A percentile compares a stretch with the other conserved stretches of the same genome.
phyloP scores from a whole-genome alignment of 2,797 vertebrate species.

The Vespertilio murinus region DNA sequence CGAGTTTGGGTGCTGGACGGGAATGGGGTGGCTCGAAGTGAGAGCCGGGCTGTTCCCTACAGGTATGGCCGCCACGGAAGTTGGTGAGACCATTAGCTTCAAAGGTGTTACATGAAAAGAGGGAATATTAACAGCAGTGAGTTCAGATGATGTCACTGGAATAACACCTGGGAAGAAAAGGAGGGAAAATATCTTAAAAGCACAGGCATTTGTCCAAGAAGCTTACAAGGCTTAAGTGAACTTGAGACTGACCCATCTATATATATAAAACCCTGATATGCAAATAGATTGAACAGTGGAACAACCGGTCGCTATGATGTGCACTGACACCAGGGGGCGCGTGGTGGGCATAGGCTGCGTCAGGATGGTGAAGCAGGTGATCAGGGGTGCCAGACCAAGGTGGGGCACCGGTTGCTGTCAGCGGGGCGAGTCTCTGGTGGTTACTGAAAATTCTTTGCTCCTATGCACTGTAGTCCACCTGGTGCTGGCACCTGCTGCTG shows the following conservation, averaged over 20 bases:
- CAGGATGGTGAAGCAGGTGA: too few relatives aligned
- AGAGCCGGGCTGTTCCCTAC: constrained; percentile 79
- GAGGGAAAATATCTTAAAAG: constrained; percentile 8
- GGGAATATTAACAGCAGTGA: constrained; percentile 83
- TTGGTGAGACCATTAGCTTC: constrained; percentile 85
- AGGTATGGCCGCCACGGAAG: constrained; percentile 83
- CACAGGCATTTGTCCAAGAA: not conserved
- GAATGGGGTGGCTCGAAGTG: constrained; percentile 74
- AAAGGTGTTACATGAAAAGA: constrained; percentile 85
- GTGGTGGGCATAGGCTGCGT: too few relatives aligned
- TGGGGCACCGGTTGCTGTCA: too few relatives aligned
- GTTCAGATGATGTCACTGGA: constrained; percentile 81
- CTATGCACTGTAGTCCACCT: fast-evolving
- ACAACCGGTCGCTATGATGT: too few relatives aligned
- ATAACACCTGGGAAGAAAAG: constrained; percentile 82
- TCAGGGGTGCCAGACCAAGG: too few relatives aligned
- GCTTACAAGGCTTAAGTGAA: not conserved
- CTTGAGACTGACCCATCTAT: not conserved
- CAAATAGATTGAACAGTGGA: too few relatives aligned
- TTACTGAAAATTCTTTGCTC: too few relatives aligned
- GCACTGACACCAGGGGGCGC: too few relatives aligned
- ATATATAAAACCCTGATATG: too few relatives aligned
- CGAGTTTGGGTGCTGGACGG: constrained; percentile 87
- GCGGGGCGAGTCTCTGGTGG: too few relatives aligned
- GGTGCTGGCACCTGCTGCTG: too few relatives aligned